Conservation (phyloP, 2,113 vertebrate genomes). For the Ammospiza caudacuta region DNA sequence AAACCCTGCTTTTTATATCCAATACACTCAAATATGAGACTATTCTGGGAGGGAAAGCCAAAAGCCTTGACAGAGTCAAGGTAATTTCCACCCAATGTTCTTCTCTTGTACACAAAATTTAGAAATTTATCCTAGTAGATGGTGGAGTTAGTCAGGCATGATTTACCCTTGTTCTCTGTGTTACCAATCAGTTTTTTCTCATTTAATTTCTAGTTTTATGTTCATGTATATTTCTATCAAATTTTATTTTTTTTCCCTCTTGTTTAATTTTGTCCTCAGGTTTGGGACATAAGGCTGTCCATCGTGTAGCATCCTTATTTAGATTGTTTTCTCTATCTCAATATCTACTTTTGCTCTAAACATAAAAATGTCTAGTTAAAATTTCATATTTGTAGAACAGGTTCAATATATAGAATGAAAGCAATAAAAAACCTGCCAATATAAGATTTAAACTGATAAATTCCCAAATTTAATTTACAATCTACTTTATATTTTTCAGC, state of each 20-base stretch:
- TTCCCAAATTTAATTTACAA: neutral
- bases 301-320: neutral
- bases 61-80: neutral
- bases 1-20: neutral
- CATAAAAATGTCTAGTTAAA: neutral
- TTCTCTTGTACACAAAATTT: neutral
- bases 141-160: neutral
- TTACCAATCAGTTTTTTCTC: neutral
- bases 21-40: neutral
- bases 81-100: neutral
- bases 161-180: neutral
- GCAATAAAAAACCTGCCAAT: neutral
- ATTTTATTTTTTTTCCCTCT: accelerated
- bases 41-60: neutral
- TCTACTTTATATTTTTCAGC: conserved; percentile 76
- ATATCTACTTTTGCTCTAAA: neutral
- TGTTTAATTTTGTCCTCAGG: neutral
- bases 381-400: neutral
- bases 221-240: accelerated
- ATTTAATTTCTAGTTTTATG: neutral
- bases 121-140: neutral
- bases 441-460: neutral
- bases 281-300: neutral
- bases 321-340: neutral
- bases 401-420: neutral